Evolutionary conservation across 2,888 invertebrate species (phyloP).

Genomic region (Diarsia mendica): DNA sequence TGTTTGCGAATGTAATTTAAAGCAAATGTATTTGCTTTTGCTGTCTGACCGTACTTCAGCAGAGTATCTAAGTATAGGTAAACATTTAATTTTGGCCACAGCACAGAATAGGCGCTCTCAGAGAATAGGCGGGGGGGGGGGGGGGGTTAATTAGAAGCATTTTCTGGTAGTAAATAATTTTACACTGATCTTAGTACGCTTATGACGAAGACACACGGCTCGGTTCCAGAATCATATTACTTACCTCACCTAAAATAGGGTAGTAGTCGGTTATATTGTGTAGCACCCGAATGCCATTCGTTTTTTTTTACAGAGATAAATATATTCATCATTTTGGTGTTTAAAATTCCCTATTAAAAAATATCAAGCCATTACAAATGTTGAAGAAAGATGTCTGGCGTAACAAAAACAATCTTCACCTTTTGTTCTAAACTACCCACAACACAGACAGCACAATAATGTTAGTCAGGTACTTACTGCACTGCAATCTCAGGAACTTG

Average conservation of each 20-base stretch:
- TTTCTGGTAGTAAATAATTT: not conserved
- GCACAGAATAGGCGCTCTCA: not conserved
- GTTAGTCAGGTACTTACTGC: conserved; percentile 83
- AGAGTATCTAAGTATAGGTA: not conserved
- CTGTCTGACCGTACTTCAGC: conserved; percentile 1
- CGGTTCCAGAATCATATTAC: not conserved
- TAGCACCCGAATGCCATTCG: not conserved
- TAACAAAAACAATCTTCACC: not conserved
- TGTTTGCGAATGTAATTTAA: not conserved
- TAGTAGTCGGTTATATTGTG: not conserved
- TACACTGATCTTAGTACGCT: not conserved
- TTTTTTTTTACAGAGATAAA: not conserved
- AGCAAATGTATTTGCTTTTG: not conserved
- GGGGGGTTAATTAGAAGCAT: not conserved
- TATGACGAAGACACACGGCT: not conserved
- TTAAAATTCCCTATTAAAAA: not conserved
- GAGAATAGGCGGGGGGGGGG: no score
- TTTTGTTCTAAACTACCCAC: conserved; percentile 11
- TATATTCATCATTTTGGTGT: not conserved
- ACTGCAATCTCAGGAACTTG: conserved; percentile 88
- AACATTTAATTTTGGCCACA: conserved; percentile 4
- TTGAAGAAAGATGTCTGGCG: not conserved
- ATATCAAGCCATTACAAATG: not conserved
- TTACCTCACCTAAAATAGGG: not conserved
- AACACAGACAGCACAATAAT: conserved; percentile 38